A percentile compares a stretch with the other conserved stretches of the same genome.
Evolutionary conservation across 2,113 vertebrate genomes (phyloP).

Genomic region (Marcusenius ussheri): DNA sequence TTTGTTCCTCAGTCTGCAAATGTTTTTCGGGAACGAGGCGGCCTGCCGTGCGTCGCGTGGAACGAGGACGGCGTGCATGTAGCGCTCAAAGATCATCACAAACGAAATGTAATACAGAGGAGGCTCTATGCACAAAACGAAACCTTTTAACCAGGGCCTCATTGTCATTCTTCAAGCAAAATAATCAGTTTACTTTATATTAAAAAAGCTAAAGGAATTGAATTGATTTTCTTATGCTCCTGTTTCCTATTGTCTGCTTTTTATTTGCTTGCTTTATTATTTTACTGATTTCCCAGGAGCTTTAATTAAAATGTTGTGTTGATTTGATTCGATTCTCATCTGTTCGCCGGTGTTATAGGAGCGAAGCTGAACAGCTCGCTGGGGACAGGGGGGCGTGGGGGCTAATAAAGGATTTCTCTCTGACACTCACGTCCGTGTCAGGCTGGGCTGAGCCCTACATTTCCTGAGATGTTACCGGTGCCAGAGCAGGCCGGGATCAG

Average conservation of each 20-base stretch:
- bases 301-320: not conserved
- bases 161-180: not conserved
- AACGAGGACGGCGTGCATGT: not conserved
- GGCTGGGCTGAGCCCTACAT: not conserved
- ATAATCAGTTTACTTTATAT: not conserved
- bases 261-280: not conserved
- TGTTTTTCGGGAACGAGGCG: not conserved
- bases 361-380: not conserved
- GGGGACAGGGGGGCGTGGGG: not conserved
- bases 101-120: not conserved
- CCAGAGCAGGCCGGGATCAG: not conserved
- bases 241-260: not conserved
- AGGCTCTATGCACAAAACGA: not conserved
- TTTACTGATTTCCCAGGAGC: not conserved
- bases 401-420: not conserved
- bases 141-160: not conserved
- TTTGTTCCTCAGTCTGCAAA: not conserved
- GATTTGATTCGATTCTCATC: slow-evolving; percentile 1
- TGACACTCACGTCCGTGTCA: not conserved
- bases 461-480: not conserved
- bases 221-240: slow-evolving; percentile 2
- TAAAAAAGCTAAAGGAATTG: not conserved
- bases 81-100: not conserved
- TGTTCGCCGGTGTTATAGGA: not conserved
- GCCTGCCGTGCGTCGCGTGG: not conserved